phyloP scores from a whole-genome alignment of 1,140 invertebrate genomes.

The Drosophila pruinosa region DNA sequence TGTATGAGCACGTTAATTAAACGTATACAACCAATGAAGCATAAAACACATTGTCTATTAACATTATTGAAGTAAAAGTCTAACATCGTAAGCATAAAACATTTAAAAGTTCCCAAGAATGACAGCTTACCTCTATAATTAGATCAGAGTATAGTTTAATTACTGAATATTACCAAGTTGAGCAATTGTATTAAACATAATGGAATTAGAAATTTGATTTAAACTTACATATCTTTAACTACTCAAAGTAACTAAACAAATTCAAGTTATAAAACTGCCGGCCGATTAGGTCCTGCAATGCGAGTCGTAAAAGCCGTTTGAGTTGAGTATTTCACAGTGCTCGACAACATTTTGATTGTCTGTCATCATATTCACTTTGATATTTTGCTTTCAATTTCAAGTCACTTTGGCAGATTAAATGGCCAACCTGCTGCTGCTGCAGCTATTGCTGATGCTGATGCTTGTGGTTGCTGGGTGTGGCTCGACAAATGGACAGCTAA shows the following conservation, averaged over 20 bases:
- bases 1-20: conserved; percentile 58
- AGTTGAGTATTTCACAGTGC: conserved; percentile 15
- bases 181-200: too few relatives aligned
- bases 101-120: too few relatives aligned
- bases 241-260: background rate
- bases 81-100: too few relatives aligned
- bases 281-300: too few relatives aligned
- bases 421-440: conserved; percentile 35
- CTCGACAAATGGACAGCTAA: conserved; percentile 2
- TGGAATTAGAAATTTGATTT: too few relatives aligned
- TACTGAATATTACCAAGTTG: too few relatives aligned
- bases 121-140: too few relatives aligned
- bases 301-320: conserved; percentile 1
- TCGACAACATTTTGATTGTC: conserved; percentile 47
- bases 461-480: conserved; percentile 24
- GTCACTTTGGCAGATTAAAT: conserved; percentile 77
- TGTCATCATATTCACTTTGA: conserved; percentile 78
- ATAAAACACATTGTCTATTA: conserved; percentile 19
- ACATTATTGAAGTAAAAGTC: background rate
- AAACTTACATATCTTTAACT: background rate
- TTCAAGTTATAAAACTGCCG: background rate
- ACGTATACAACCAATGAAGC: conserved; percentile 51
- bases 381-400: conserved; percentile 75
- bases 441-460: background rate
- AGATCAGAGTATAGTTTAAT: too few relatives aligned